A percentile compares a stretch with the other conserved stretches of the same genome.
Conservation (phyloP, 1,140 invertebrate genomes). For the Drosophila obscura region DNA sequence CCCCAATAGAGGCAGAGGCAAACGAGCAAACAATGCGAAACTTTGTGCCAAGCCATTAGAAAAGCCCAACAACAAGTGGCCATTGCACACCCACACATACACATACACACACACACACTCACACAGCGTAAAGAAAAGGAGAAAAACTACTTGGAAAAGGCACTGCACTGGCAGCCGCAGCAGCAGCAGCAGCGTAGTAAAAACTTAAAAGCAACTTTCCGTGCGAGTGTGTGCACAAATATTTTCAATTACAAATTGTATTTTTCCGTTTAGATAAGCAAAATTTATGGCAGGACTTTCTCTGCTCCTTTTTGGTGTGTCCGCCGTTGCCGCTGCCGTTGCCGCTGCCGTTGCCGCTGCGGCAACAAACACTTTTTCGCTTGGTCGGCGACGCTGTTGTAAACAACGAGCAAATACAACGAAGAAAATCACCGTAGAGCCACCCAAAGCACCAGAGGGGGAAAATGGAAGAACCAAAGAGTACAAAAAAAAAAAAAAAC, state of each 20-base stretch:
- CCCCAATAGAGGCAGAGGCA: not conserved
- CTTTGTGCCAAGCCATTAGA: conserved; percentile 27
- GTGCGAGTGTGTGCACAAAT: conserved; percentile 57
- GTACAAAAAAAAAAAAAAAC: not conserved
- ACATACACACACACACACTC: not conserved
- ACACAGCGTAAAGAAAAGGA: not conserved
- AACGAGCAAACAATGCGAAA: conserved; percentile 28
- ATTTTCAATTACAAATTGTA: conserved; percentile 82
- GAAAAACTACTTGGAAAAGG: not conserved
- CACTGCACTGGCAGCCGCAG: too few species aligned
- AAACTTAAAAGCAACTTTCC: conserved; percentile 49
- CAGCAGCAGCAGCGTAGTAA: not conserved
- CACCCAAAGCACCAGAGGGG: conserved; percentile 3
- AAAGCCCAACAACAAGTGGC: conserved; percentile 52
- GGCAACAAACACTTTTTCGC: conserved; percentile 77
- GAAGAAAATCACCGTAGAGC: conserved; percentile 2
- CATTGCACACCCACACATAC: conserved; percentile 1
- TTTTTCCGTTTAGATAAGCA: conserved; percentile 81
- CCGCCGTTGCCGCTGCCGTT: too few species aligned
- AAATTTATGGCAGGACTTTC: conserved; percentile 70
- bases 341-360: conserved; percentile 45
- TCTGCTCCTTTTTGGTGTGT: too few species aligned
- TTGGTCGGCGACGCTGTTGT: conserved; percentile 73
- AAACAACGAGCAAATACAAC: conserved; percentile 62
- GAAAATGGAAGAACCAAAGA: not conserved